These are phyloP conservation scores for Drosophila colorata DNA, from an alignment of 2,888 invertebrate species.

Conservation along the genomic window DNA sequence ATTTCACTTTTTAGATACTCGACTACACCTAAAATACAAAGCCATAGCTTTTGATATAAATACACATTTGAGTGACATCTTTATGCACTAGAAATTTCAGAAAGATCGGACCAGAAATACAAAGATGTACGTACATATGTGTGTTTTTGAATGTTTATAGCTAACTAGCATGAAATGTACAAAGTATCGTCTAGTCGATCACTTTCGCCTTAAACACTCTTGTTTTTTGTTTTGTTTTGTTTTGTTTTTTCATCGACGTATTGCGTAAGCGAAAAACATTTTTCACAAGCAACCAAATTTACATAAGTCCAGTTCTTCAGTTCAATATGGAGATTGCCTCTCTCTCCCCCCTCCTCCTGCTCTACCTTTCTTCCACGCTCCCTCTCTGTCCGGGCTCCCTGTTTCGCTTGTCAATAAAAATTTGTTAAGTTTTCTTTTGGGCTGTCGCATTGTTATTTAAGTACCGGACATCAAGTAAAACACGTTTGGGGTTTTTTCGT, in stretches of 20 bases:
- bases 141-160: too few relatives aligned
- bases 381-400: not conserved
- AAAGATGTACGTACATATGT: too few relatives aligned
- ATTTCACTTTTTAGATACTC: too few relatives aligned
- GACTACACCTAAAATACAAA: too few relatives aligned
- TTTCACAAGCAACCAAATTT: slow-evolving; percentile 42
- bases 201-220: not conserved
- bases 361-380: not conserved
- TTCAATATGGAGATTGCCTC: slow-evolving; percentile 27
- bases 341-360: not conserved
- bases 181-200: not conserved
- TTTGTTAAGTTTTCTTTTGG: slow-evolving; percentile 43
- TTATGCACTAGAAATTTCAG: too few relatives aligned
- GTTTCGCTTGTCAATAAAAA: slow-evolving; percentile 23
- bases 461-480: slow-evolving; percentile 69
- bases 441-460: slow-evolving; percentile 61
- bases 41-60: too few relatives aligned
- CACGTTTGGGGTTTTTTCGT: slow-evolving; percentile 53
- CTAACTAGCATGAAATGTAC: not conserved
- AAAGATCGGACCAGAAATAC: too few relatives aligned
- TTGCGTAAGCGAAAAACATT: slow-evolving; percentile 48
- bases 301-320: slow-evolving; percentile 50
- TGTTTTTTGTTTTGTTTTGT: slow-evolving; percentile 16
- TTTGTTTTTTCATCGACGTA: slow-evolving; percentile 9
- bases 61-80: too few relatives aligned